Conservation (phyloP, 2,113 vertebrate species). For the Fukomys damarensis region DNA sequence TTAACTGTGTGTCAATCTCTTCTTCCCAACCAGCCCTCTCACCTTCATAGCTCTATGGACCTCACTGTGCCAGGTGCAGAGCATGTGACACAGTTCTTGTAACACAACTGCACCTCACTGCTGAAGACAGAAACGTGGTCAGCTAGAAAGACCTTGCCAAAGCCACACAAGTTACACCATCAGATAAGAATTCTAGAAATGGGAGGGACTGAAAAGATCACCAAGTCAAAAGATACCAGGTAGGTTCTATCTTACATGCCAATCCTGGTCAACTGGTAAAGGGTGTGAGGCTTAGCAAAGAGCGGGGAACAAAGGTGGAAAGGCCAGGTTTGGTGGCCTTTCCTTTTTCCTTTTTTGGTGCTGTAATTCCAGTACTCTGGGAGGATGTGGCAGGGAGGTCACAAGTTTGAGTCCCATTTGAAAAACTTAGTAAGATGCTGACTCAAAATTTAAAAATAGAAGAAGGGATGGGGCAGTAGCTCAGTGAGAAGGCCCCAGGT, state of each 20-base stretch:
- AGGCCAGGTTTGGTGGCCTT: background rate
- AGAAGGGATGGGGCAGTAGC: background rate
- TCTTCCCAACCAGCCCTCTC: background rate
- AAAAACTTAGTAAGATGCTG: background rate
- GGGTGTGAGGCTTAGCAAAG: background rate
- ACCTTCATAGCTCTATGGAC: background rate
- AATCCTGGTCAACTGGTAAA: background rate
- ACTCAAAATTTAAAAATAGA: background rate
- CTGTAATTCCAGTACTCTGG: background rate
- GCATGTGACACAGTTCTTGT: background rate
- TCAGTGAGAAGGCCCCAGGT: background rate
- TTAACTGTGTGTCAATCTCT: background rate
- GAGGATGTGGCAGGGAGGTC: background rate
- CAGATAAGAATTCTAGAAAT: conserved; percentile 9
- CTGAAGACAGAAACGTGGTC: background rate
- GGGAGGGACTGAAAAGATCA: background rate
- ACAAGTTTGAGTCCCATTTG: background rate
- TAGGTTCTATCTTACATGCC: background rate
- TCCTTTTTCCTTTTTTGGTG: no score
- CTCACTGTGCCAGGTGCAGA: background rate
- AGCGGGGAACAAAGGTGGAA: no score
- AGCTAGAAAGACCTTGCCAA: background rate
- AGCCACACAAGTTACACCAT: background rate
- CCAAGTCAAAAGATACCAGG: background rate
- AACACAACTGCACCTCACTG: background rate